Evolutionary conservation across 2,113 vertebrate species (phyloP), one percentile per base, ranked within the genome.

Genomic region (Oostethus manadensis): DNA sequence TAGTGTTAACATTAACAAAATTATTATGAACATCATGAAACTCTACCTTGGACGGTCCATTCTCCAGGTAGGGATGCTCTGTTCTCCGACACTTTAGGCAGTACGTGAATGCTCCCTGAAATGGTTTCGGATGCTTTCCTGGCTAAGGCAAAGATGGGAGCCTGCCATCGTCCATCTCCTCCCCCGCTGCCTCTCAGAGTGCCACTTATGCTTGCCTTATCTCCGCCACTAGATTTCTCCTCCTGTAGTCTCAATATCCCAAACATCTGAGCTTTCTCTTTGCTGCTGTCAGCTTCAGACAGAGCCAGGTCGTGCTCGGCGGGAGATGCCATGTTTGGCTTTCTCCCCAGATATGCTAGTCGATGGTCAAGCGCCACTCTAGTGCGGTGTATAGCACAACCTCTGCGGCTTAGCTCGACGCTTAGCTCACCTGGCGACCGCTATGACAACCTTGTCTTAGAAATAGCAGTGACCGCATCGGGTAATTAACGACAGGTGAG

Each of bases 51-150:
- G 47, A 75, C 76, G 54, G 78, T 71, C 90, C 90, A 90, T 42
- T 91, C 89, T 14, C 88, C 88, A 0, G 83, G 45, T 44, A 90
- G 81, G 20, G 88, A 86, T 9, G 83, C 66, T 72, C 85, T 88
- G 63, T 88, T 81, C 43, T 92, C 90, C 45, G 85, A 81, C 71
- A 88, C 88, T 84, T 89, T 90, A 57, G 89, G 89, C 47, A 91
- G 86, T 60, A 89, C 89, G 16, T 91, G 88, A 78, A 91, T 91
- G 80, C 89, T 89, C 67, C 90, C 89, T 55, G 90, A 88, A 70
- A 91, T 79, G 53, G 91, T 91, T 75, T 92, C 91, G 20, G 90
- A 91, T 29, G 90, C 90, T 86, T 91, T 92, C 70, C 91, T 87
- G 59, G 90, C 91, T 64, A 92, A 69, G 10, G 90, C 90, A 67